Base-by-base conservation (phyloP, 2,113 vertebrate species). In the Lepus timidus region DNA sequence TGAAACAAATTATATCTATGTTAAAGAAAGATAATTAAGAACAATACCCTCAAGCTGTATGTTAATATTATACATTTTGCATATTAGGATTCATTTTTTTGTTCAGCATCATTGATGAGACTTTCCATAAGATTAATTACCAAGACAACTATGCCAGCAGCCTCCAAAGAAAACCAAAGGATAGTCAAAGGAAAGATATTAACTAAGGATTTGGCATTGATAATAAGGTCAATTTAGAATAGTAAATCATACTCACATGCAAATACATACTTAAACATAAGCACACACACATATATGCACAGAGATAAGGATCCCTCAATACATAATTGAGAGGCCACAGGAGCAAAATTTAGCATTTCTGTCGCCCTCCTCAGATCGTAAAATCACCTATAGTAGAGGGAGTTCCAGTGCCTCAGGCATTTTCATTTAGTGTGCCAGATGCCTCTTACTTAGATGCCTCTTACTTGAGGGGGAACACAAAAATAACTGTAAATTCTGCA, bases 51-150 rank as follows among this genome's bases (percentile, higher is more conserved):
- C 75, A n/a, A 92, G 96, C 88, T 95, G 65, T 85, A 96, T 92
- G 87, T 83, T 96, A 96, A 88, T 93, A 93, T 93, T 91, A 88
- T 22, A 65, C 61, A 51, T 95, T 93, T 92, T 61, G 90, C 93
- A 85, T 88, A 90, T 70, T 92, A 88, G 73, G 88, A 93, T 96
- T 96, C 92, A 93, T 96, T 97, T 95, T 95, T 93, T 85, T 91
- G 83, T 96, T 96, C 85, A 70, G 85, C 91, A 71, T 76, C 88
- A 89, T 51, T 87, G 91, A 88, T 91, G 94, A 95, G 55, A 71
- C 67, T 93, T 84, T 86, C 70, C 6, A 3, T 58, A 92, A 96
- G 71, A 96, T 95, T 86, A 96, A 97, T 96, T 91, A 91, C 75
- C 49, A 68, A 96, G 65, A 94, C 27, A 64, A 61, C 39, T 65